phyloP scores from a whole-genome alignment of 2,797 vertebrate species.

The Eulemur rubriventer region DNA sequence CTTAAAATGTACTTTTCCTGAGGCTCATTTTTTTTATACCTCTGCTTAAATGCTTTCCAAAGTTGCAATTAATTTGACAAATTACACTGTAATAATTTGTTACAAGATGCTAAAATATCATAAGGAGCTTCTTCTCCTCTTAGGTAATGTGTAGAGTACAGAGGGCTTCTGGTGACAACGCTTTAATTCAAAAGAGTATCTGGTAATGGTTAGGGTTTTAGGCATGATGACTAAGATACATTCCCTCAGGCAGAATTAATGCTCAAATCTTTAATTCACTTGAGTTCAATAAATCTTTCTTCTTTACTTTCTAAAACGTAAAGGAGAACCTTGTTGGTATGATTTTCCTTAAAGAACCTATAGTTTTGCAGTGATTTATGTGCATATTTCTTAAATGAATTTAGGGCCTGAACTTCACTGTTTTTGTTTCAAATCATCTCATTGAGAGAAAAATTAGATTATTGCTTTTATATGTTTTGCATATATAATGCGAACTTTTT shows the following conservation, averaged over 20 bases:
- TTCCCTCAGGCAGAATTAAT: conserved; percentile 47
- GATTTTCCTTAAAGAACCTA: conserved; percentile 38
- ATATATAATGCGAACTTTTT: background rate
- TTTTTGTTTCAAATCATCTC: conserved; percentile 47
- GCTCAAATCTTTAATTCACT: conserved; percentile 45
- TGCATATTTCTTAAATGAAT: conserved; percentile 35
- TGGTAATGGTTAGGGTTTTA: conserved; percentile 13
- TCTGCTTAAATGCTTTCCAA: background rate
- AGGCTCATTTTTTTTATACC: background rate
- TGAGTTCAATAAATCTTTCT: conserved; percentile 28
- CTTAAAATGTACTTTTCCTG: conserved; percentile 4
- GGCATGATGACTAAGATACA: conserved; percentile 7
- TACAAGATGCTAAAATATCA: conserved; percentile 28
- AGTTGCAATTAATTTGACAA: conserved; percentile 55
- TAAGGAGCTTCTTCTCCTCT: background rate
- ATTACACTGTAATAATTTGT: conserved; percentile 51
- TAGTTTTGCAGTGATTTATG: conserved; percentile 47
- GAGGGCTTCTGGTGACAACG: conserved; percentile 21
- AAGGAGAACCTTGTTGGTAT: background rate
- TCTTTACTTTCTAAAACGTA: conserved; percentile 64
- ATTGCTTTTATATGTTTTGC: background rate
- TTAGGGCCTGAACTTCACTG: background rate
- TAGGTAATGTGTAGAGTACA: background rate
- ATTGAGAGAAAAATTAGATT: background rate
- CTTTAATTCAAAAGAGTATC: conserved; percentile 48